These are phyloP conservation scores for Neostethus bicornis DNA, from an alignment of 2,797 vertebrate genomes.

Conservation along the genomic window DNA sequence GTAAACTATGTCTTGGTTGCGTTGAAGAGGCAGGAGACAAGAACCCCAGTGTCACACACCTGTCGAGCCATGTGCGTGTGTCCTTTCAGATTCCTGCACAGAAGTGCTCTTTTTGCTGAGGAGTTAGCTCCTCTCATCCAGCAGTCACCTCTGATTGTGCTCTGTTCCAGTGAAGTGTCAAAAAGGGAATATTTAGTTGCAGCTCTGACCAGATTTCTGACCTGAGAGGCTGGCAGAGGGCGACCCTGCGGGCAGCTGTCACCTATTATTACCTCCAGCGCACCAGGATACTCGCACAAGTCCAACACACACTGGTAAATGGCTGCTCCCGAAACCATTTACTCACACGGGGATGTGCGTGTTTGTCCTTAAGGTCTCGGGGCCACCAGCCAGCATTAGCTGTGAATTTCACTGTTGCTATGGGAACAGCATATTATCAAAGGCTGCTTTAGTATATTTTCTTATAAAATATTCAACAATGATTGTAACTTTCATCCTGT, in stretches of 20 bases:
- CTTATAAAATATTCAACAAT: too few relatives aligned
- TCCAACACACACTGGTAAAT: conserved; percentile 27
- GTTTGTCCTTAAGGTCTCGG: not conserved
- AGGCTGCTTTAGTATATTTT: too few relatives aligned
- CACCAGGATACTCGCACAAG: conserved; percentile 3
- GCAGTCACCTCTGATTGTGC: conserved; percentile 35
- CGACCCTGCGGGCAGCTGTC: conserved; percentile 44
- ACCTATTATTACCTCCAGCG: conserved; percentile 50
- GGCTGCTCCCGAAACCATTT: not conserved
- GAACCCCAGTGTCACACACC: not conserved
- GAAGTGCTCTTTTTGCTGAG: conserved; percentile 39
- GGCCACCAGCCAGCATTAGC: not conserved
- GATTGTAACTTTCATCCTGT: not conserved
- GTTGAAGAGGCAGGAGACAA: not conserved
- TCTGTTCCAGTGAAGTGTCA: conserved; percentile 34
- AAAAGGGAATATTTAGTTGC: conserved; percentile 40
- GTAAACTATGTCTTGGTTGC: not conserved
- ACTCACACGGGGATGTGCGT: conserved; percentile 3
- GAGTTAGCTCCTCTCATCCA: conserved; percentile 36
- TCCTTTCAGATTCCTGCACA: not conserved
- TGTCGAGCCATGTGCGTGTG: not conserved
- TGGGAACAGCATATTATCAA: not conserved
- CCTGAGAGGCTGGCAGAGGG: conserved; percentile 42
- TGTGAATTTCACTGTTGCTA: conserved; percentile 8
- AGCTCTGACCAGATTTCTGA: conserved; percentile 45